Evolutionary conservation across 2,113 vertebrate species (phyloP).

Genomic region (Zapornia atra): DNA sequence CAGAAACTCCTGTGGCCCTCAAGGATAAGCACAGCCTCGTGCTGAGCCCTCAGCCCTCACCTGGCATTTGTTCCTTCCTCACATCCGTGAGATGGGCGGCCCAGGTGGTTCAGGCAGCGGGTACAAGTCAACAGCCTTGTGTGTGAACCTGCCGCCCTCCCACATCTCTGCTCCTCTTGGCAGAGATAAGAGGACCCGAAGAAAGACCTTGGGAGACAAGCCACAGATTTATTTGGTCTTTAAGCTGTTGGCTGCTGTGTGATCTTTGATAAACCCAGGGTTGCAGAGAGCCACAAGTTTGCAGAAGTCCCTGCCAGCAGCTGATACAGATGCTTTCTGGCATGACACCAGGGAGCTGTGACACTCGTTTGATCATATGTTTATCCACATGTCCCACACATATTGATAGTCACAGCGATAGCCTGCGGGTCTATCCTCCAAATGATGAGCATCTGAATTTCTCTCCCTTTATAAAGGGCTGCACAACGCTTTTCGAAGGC

Average conservation of each 20-base stretch:
- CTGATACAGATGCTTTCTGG: conserved; percentile 62
- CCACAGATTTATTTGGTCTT: conserved; percentile 44
- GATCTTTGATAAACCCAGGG: conserved; percentile 3
- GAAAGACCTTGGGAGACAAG: conserved; percentile 33
- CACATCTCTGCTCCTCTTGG: neutral
- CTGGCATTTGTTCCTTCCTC: neutral
- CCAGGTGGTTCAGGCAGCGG: neutral
- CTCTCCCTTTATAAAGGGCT: neutral
- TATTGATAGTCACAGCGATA: neutral
- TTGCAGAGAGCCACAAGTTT: neutral
- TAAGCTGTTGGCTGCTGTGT: conserved; percentile 6
- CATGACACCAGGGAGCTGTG: conserved; percentile 12
- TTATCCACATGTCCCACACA: conserved; percentile 13
- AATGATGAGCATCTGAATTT: neutral
- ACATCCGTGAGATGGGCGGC: rapidly evolving
- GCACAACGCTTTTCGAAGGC: neutral
- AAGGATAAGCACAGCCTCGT: rapidly evolving
- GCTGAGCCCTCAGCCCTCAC: neutral
- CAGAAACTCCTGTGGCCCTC: neutral
- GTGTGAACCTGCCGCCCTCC: neutral
- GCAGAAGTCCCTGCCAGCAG: conserved; percentile 19
- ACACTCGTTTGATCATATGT: conserved; percentile 34
- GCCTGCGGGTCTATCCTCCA: conserved; percentile 31
- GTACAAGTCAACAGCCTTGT: neutral
- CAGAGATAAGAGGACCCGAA: neutral